These are phyloP conservation scores for Leptopilina syphax DNA, from an alignment of 2,888 invertebrate genomes.

Conservation along the genomic window DNA sequence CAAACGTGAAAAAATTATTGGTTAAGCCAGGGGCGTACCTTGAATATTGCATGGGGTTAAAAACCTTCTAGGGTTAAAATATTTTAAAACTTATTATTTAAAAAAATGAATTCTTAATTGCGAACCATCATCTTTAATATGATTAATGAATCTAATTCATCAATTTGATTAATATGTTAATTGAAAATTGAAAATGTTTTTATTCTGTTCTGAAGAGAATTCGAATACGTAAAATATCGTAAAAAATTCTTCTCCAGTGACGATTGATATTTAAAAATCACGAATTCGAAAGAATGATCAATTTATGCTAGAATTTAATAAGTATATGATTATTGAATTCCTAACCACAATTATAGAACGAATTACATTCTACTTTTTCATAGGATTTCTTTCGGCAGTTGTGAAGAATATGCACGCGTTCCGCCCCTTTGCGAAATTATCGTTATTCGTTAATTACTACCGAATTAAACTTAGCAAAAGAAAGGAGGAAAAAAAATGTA, in stretches of 20 bases:
- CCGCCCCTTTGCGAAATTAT: conserved; percentile 38
- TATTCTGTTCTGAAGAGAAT: too few species aligned
- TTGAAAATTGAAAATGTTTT: too few species aligned
- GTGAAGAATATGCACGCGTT: neutral
- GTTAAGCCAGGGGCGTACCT: too few species aligned
- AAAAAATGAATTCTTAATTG: too few species aligned
- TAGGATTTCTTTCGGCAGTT: neutral
- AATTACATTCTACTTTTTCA: conserved; percentile 30
- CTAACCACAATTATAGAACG: conserved; percentile 16
- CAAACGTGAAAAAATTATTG: too few species aligned
- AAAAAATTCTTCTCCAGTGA: neutral
- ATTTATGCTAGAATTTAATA: neutral
- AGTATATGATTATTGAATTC: conserved; percentile 7
- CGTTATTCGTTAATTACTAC: conserved; percentile 50
- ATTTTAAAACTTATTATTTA: too few species aligned
- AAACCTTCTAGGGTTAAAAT: too few species aligned
- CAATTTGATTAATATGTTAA: too few species aligned
- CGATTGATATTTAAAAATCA: neutral
- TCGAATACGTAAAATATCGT: too few species aligned
- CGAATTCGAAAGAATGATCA: neutral
- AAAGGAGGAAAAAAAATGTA: neutral
- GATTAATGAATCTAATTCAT: too few species aligned
- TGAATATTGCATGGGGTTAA: too few species aligned
- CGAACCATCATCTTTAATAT: too few species aligned
- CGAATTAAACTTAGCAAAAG: conserved; percentile 47